phyloP scores from a whole-genome alignment of 2,797 vertebrate species.

The Rhynchonycteris naso region DNA sequence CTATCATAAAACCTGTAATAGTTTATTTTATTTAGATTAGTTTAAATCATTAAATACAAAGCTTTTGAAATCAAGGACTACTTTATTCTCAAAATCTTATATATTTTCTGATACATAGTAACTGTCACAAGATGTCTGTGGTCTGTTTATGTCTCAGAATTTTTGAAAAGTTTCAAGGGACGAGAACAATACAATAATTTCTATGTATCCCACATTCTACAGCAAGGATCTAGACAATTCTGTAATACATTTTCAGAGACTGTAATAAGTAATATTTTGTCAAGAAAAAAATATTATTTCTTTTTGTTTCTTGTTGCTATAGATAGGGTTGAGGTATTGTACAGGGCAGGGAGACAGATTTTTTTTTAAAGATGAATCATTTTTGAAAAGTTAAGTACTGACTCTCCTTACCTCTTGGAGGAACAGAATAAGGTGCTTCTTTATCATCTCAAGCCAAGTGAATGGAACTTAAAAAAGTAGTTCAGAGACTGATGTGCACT shows the following conservation, averaged over 20 bases:
- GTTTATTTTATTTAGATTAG: neutral
- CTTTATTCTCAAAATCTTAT: neutral
- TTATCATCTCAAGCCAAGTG: neutral
- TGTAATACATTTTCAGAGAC: neutral
- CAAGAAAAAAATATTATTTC: neutral
- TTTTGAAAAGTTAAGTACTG: neutral
- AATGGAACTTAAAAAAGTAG: neutral
- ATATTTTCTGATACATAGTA: neutral
- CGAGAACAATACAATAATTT: neutral
- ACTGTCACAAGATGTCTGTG: neutral
- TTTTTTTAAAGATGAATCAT: neutral
- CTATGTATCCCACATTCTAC: neutral
- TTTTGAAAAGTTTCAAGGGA: neutral
- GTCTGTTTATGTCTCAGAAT: neutral
- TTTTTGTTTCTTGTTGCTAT: neutral
- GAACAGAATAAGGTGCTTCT: neutral
- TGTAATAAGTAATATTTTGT: neutral
- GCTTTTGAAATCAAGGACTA: neutral
- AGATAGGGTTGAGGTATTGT: neutral
- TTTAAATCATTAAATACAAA: neutral
- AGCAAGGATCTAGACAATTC: neutral
- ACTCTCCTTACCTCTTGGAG: neutral
- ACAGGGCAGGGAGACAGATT: neutral
- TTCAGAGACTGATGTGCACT: neutral
- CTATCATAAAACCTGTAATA: neutral